Evolutionary conservation across 2,888 invertebrate genomes (phyloP), one percentile per base, ranked within the genome.

Genomic region (Erpobdella octoculata): DNA sequence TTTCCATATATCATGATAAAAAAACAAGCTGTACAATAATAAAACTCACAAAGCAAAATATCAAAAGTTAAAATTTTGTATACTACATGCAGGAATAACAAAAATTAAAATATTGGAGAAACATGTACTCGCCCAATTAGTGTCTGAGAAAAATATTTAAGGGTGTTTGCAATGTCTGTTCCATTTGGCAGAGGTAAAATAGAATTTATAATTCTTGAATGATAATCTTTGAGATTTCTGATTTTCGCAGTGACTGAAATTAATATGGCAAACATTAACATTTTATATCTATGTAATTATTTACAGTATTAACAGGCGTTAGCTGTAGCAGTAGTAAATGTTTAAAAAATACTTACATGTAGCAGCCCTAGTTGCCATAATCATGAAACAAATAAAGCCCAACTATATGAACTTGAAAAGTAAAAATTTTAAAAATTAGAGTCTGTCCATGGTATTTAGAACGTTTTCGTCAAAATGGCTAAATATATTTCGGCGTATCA

Each of bases 131-230:
- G 97, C 97, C 85, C 92, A 78, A 97, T 87, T 75, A 98, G 86
- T 58, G 94, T 95, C 86, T 95, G 94, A 64, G 95, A 93, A 86
- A 98, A 97, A 85, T 95, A 96, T 84, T 96, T 94, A 81, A 98
- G 88, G 72, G 95, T 96, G 85, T 93, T 95, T 75, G 94, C 93
- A 84, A 98, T 92, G 84, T 98, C 98, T 75, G 90, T 87, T 76
- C 96, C 96, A 74, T 93, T 91, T 53, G 97, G 97, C 78, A 91
- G 87, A 74, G 97, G 94, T 83, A 91, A 89, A 78, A 90, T 88
- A 80, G 91, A 91, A 86, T 94, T 92, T 83, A 91, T 88, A 78
- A 95, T 87, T 77, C 96, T 89, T 81, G 91, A 88, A 85, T 97
- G 93, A 85, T 91, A 94, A 85, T 98, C 98, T 85, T 94, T 92